Evolutionary conservation across 2,797 vertebrate genomes (phyloP).

Genomic region (Megalops cyprinoides): DNA sequence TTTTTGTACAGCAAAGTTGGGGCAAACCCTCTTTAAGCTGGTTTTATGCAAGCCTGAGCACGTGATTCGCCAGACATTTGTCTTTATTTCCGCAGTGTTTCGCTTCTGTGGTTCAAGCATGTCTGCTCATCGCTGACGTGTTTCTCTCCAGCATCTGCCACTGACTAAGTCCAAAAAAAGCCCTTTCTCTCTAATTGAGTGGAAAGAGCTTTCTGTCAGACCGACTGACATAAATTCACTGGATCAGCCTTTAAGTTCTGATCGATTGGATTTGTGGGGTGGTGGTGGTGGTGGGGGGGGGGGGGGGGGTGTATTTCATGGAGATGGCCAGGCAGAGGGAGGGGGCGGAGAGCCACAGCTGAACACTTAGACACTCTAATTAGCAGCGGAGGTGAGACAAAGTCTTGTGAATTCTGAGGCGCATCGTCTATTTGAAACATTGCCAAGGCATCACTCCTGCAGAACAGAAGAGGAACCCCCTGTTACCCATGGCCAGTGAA

Average conservation of each 20-base stretch:
- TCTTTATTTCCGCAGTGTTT: not conserved
- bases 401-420: not conserved
- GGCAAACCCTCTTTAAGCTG: not conserved
- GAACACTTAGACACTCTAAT: not conserved
- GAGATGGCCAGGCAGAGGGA: not conserved
- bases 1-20: not conserved
- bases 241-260: slow-evolving; percentile 21
- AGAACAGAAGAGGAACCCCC: too few species aligned
- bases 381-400: not conserved
- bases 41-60: not conserved
- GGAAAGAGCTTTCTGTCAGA: slow-evolving; percentile 8
- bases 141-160: slow-evolving; percentile 4
- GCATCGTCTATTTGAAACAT: not conserved
- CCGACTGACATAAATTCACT: slow-evolving; percentile 20
- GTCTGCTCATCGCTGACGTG: not conserved
- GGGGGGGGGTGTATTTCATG: not conserved
- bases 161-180: slow-evolving; percentile 16
- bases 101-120: not conserved
- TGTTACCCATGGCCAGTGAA: not conserved
- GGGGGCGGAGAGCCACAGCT: not conserved
- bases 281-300: not conserved
- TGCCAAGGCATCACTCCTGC: too few species aligned
- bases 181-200: slow-evolving; percentile 10
- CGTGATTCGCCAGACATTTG: not conserved
- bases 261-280: slow-evolving; percentile 13